Base-by-base conservation (phyloP, 2,113 vertebrate species). In the Brachypodius melanocephalos region DNA sequence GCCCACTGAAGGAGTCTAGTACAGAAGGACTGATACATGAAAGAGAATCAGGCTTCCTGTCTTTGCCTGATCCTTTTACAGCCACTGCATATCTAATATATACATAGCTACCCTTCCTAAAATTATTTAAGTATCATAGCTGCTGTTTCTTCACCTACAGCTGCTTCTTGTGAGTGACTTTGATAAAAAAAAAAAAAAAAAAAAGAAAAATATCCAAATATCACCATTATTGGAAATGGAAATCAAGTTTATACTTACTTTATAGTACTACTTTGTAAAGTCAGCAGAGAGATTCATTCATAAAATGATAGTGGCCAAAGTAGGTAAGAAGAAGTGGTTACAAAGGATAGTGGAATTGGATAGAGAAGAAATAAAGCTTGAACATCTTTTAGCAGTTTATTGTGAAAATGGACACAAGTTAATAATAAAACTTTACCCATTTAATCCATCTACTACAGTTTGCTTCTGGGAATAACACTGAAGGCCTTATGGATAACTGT, bases 181-280 rank as follows among this genome's bases (percentile, higher is more conserved):
- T 8, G 9, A 8, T 22, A 25, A 54, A 48, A 21, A 58, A 59
- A 42, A 8, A 21, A 58, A 59, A 42, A 8, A 51, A 3, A 36
- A 12, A 40, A 54, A 4, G 12, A 81, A n/a, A 9, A 31, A 17
- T 49, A 78, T n/a, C 20, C 40, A 26, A 38, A 25, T 43, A 85
- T 57, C 17, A 81, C 0, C 2, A 72, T 68, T 59, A 69, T 28
- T 32, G 24, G 32, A 72, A 74, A 90, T 29, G 6, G 17, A 90
- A 58, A 82, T 2, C 0, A 0, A 61, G 7, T 28, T 36, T 69
- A 15, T 4, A 40, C 17, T 34, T 68, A 15, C n/a, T 72, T 46
- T 42, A 54, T 16, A 15, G 25, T 22, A 62, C 34, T 73, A 12
- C 19, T 22, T 43, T 61, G 5, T 46, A 63, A 17, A 38, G 36